A percentile compares a stretch with the other conserved stretches of the same genome.
phyloP scores from a whole-genome alignment of 2,113 vertebrate species.

The Sceloporus undulatus region DNA sequence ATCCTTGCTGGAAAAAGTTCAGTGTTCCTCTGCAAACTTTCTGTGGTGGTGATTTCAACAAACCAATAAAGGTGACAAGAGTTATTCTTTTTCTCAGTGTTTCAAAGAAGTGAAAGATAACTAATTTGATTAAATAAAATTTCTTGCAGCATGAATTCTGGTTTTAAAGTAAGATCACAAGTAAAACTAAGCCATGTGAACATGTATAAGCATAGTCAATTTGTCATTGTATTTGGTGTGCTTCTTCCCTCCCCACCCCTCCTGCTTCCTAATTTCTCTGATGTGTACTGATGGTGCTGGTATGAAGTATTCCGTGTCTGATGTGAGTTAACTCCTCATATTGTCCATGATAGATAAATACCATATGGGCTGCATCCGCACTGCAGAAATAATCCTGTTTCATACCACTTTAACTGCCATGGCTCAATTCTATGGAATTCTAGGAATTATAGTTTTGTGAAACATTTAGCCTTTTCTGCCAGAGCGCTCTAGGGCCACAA shows the following conservation, averaged over 20 bases:
- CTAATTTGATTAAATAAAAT: not conserved
- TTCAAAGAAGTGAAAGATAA: not conserved
- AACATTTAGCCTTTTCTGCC: no score
- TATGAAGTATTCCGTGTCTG: not conserved
- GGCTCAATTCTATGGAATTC: no score
- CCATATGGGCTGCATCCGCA: not conserved
- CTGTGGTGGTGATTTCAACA: constrained; percentile 86
- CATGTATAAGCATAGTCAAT: not conserved
- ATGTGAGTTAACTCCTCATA: not conserved
- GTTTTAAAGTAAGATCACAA: constrained; percentile 7
- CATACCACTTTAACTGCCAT: no score
- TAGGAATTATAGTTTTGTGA: no score
- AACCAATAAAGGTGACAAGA: constrained; percentile 86
- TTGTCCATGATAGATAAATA: not conserved
- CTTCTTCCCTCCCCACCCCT: not conserved
- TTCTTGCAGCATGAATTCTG: constrained; percentile 23
- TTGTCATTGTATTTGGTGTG: not conserved
- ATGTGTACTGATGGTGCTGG: constrained; percentile 10
- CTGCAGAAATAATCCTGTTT: no score
- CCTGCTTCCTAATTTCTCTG: not conserved
- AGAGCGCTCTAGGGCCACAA: no score
- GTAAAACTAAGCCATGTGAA: not conserved
- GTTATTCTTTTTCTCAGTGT: not conserved
- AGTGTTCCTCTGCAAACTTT: constrained; percentile 89
- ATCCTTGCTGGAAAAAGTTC: constrained; percentile 90